Conservation (phyloP, 2,797 vertebrate genomes). For the Mycteria americana region DNA sequence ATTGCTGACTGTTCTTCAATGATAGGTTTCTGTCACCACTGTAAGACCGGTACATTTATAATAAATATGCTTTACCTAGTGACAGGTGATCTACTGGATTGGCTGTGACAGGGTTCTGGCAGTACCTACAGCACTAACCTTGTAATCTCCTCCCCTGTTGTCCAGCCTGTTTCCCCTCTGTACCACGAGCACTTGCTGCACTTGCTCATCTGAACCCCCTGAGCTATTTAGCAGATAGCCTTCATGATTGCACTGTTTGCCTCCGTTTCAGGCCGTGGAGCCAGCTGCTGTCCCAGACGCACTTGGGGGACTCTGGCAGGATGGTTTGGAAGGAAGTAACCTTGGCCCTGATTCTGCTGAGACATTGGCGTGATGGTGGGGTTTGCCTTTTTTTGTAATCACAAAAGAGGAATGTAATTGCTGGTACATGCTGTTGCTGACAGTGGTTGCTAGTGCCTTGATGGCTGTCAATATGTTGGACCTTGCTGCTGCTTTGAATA, state of each 20-base stretch:
- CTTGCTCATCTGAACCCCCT: not conserved
- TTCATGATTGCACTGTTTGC: rapidly evolving
- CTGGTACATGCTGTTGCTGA: not conserved
- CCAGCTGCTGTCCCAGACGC: not conserved
- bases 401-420: not conserved
- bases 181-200: not conserved
- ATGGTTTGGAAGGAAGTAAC: not conserved
- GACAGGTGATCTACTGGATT: not conserved
- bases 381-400: not conserved
- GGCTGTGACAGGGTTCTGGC: not conserved
- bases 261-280: not conserved
- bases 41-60: not conserved
- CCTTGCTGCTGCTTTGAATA: not conserved
- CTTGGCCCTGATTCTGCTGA: not conserved
- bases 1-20: not conserved
- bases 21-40: not conserved
- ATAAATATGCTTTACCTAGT: not conserved
- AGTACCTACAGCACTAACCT: not conserved
- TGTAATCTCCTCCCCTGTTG: not conserved
- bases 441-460: not conserved
- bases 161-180: not conserved
- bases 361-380: not conserved
- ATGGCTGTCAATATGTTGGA: not conserved
- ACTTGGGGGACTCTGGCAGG: rapidly evolving
- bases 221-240: not conserved